Percentiles rank a stretch among this genome's conserved stretches.
phyloP scores from a whole-genome alignment of 2,888 invertebrate species.

The Bombylius discolor region DNA sequence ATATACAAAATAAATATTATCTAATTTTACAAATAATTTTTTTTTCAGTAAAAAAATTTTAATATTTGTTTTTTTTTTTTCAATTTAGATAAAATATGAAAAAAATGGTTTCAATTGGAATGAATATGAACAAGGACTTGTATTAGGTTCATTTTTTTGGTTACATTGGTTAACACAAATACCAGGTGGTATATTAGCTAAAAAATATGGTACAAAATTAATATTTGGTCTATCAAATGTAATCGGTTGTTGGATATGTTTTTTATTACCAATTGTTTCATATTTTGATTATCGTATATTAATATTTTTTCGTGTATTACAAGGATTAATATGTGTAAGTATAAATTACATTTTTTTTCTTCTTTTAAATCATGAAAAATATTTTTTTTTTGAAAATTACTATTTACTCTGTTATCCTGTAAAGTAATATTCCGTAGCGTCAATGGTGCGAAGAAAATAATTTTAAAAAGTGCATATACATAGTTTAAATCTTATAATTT shows the following conservation, averaged over 20 bases:
- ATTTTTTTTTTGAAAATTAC: too few relatives aligned
- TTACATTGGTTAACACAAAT: slow-evolving; percentile 57
- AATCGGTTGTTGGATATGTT: slow-evolving; percentile 47
- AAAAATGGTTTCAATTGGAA: slow-evolving; percentile 44
- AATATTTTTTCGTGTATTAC: slow-evolving; percentile 47
- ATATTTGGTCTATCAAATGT: slow-evolving; percentile 56
- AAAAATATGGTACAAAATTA: slow-evolving; percentile 55
- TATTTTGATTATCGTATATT: slow-evolving; percentile 43
- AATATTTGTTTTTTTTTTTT: neutral
- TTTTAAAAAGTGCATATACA: too few relatives aligned
- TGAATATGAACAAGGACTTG: slow-evolving; percentile 48
- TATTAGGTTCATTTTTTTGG: slow-evolving; percentile 59
- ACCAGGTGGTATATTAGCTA: slow-evolving; percentile 56
- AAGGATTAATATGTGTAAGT: slow-evolving; percentile 55
- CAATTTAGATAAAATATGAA: slow-evolving; percentile 24
- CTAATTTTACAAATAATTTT: too few relatives aligned
- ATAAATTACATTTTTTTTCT: neutral
- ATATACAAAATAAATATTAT: too few relatives aligned
- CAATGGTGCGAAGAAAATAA: too few relatives aligned
- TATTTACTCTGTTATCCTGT: too few relatives aligned
- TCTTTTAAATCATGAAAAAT: too few relatives aligned
- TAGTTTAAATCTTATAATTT: too few relatives aligned
- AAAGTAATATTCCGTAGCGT: too few relatives aligned
- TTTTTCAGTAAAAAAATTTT: too few relatives aligned
- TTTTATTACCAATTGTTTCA: slow-evolving; percentile 52